phyloP scores from a whole-genome alignment of 2,113 vertebrate species.

The Ophiodon elongatus region DNA sequence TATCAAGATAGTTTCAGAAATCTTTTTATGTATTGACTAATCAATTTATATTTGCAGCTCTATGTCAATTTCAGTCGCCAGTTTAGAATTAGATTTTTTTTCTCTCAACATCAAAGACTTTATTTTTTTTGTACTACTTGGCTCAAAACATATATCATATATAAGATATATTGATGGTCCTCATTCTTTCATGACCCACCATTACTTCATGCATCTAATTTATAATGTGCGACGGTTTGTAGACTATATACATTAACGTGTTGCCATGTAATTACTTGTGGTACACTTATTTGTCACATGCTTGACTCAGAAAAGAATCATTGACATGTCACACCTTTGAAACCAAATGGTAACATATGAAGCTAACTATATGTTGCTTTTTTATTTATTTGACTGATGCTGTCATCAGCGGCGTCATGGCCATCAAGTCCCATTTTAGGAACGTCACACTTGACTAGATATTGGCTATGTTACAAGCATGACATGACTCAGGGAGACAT shows the following conservation, averaged over 20 bases:
- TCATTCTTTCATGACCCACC: no score
- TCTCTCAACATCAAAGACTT: neutral
- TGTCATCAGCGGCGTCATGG: neutral
- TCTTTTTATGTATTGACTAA: neutral
- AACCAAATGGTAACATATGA: neutral
- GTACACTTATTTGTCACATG: neutral
- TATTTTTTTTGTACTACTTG: neutral
- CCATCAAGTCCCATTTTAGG: constrained; percentile 13
- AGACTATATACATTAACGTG: neutral
- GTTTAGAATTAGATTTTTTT: neutral
- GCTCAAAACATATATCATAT: neutral
- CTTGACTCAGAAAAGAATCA: neutral
- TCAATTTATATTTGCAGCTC: neutral
- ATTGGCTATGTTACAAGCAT: constrained; percentile 32
- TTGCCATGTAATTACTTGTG: neutral
- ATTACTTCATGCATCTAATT: neutral
- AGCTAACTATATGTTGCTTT: neutral
- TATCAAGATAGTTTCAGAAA: neutral
- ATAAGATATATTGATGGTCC: neutral
- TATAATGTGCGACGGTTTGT: neutral
- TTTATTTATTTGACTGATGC: neutral
- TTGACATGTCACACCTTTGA: neutral
- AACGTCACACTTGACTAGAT: constrained; percentile 21
- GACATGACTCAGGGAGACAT: constrained; percentile 45
- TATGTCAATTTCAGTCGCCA: neutral